phyloP scores from a whole-genome alignment of 2,113 vertebrate species.

The Saccopteryx leptura region DNA sequence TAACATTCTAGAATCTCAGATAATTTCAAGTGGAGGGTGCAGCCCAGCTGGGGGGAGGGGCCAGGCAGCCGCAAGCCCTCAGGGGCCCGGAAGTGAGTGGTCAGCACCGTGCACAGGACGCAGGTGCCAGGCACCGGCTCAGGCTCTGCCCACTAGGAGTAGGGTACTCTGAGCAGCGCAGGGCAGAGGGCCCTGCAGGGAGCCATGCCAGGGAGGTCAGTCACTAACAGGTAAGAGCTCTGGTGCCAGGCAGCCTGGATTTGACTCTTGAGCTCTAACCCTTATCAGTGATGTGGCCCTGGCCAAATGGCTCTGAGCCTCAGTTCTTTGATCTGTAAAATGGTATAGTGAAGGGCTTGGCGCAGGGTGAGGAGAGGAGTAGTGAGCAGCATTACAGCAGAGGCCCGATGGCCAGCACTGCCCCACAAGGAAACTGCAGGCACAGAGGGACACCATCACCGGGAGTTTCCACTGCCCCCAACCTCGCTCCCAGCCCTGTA shows the following conservation, averaged over 20 bases:
- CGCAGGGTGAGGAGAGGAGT: background rate
- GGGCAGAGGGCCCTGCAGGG: background rate
- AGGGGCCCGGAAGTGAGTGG: background rate
- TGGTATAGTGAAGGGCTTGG: background rate
- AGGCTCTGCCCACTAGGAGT: background rate
- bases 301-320: background rate
- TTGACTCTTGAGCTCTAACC: background rate
- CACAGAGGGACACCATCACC: background rate
- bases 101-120: background rate
- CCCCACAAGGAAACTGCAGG: background rate
- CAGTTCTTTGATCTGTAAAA: background rate
- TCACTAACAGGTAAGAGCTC: background rate
- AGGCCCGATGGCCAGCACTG: background rate
- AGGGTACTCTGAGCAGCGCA: background rate
- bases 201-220: background rate
- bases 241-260: background rate
- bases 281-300: background rate
- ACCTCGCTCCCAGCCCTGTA: background rate
- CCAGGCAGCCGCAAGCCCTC: background rate
- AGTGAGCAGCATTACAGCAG: background rate
- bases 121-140: background rate
- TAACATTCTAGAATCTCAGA: background rate
- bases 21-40: background rate
- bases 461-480: no score
- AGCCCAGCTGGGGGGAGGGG: no score